Percentiles rank a stretch among this genome's conserved stretches.
These are phyloP conservation scores for Cylloceria caligata DNA, from an alignment of 2,888 invertebrate species.

Conservation along the genomic window DNA sequence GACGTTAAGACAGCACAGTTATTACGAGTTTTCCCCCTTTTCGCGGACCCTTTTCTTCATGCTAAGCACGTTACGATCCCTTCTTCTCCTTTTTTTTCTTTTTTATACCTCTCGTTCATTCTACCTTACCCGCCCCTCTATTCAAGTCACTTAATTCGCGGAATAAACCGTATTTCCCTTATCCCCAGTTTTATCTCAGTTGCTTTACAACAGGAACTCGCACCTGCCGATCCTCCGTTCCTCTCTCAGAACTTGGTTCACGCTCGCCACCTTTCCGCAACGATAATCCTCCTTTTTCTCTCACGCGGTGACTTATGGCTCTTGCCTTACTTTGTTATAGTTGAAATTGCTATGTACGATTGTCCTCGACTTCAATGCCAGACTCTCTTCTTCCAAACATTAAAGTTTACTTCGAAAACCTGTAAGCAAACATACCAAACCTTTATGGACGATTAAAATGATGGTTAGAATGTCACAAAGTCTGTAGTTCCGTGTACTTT, in stretches of 20 bases:
- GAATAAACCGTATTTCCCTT: constrained; percentile 65
- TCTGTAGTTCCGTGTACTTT: no score
- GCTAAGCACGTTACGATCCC: constrained; percentile 34
- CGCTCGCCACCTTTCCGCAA: constrained; percentile 63
- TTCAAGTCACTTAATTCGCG: constrained; percentile 62
- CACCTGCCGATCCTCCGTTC: constrained; percentile 60
- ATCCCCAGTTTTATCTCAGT: constrained; percentile 66
- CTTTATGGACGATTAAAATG: neutral
- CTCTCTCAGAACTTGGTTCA: constrained; percentile 44
- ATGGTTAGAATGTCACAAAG: no score
- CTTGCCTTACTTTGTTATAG: constrained; percentile 10
- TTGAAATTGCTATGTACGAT: constrained; percentile 26
- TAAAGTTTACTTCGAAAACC: constrained; percentile 1
- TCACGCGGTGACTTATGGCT: constrained; percentile 50
- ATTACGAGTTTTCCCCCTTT: constrained; percentile 16
- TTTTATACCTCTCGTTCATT: constrained; percentile 35
- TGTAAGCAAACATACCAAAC: neutral
- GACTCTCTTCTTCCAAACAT: neutral
- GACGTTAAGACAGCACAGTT: constrained; percentile 14
- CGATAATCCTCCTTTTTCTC: constrained; percentile 62
- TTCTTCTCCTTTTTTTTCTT: constrained; percentile 38
- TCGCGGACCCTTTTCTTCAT: constrained; percentile 39
- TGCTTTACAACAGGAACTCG: constrained; percentile 65
- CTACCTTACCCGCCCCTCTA: constrained; percentile 41
- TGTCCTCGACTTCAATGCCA: neutral